Conservation (phyloP, 2,113 vertebrate genomes). For the Scortum barcoo region DNA sequence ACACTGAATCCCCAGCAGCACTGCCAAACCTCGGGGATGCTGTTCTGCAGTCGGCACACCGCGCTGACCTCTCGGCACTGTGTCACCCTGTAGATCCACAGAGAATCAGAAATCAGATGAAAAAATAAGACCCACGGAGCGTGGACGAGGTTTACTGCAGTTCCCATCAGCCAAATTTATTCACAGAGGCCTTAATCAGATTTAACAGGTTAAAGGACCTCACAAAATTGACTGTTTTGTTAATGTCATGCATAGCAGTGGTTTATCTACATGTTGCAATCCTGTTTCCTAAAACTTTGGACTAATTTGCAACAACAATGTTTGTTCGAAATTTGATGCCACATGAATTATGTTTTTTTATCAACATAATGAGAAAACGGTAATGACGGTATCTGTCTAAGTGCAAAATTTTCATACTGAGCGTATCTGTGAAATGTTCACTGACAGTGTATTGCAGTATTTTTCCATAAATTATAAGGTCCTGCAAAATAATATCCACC, state of each 20-base stretch:
- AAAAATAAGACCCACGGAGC: not conserved
- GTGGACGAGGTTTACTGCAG: not conserved
- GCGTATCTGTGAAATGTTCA: no score
- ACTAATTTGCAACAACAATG: not conserved
- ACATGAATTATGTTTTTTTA: not conserved
- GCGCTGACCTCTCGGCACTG: not conserved
- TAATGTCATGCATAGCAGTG: not conserved
- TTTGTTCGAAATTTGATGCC: not conserved
- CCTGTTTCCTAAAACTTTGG: not conserved
- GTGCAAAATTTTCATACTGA: no score
- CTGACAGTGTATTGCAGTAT: no score
- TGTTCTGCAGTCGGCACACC: conserved; percentile 2
- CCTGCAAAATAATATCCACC: no score
- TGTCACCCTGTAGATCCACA: conserved; percentile 20
- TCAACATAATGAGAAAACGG: not conserved
- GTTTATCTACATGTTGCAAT: not conserved
- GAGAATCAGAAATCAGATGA: conserved; percentile 23
- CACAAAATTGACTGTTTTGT: not conserved
- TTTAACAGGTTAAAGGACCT: not conserved
- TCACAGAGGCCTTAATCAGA: not conserved
- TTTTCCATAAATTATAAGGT: no score
- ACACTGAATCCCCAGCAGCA: conserved; percentile 3
- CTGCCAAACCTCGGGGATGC: conserved; percentile 1
- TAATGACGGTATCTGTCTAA: no score
- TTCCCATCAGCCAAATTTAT: not conserved